These are phyloP conservation scores for Dinoponera quadriceps DNA, from an alignment of 1,140 invertebrate genomes.

Conservation along the genomic window DNA sequence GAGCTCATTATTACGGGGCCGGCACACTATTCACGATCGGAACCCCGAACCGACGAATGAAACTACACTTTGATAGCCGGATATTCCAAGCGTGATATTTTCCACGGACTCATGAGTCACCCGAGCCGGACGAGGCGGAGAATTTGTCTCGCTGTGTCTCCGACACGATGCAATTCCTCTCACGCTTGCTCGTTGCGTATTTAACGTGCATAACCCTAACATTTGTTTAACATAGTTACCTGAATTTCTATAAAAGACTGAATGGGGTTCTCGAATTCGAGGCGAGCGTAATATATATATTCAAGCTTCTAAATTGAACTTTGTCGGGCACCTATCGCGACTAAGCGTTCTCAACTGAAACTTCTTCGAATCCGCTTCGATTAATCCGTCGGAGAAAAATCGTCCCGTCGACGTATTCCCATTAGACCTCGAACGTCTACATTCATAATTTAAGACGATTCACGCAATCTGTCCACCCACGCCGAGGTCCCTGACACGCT, in stretches of 20 bases:
- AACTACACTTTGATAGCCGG: conserved; percentile 33
- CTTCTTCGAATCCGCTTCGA: background rate
- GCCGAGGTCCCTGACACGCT: conserved; percentile 4
- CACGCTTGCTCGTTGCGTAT: background rate
- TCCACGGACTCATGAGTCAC: conserved; percentile 1
- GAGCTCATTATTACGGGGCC: conserved; percentile 68
- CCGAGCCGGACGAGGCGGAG: background rate
- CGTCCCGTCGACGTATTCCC: background rate
- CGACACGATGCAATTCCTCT: conserved; percentile 39
- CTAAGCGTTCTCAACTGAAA: background rate
- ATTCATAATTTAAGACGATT: conserved; percentile 28
- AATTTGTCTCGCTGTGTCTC: conserved; percentile 25
- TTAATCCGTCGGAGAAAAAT: background rate
- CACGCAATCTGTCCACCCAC: conserved; percentile 38
- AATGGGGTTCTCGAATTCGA: background rate
- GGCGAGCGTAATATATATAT: conserved; percentile 14
- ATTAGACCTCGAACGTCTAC: background rate
- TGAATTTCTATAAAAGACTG: background rate
- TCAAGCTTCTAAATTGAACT: conserved; percentile 53
- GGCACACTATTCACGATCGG: conserved; percentile 47
- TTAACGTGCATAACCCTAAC: too few species aligned
- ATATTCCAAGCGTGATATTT: conserved; percentile 18
- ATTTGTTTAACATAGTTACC: too few species aligned
- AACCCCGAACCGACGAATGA: conserved; percentile 33
- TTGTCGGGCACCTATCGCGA: conserved; percentile 28